A percentile compares a stretch with the other conserved stretches of the same genome.
Evolutionary conservation across 2,797 vertebrate species (phyloP).

Genomic region (Alosa sapidissima): DNA sequence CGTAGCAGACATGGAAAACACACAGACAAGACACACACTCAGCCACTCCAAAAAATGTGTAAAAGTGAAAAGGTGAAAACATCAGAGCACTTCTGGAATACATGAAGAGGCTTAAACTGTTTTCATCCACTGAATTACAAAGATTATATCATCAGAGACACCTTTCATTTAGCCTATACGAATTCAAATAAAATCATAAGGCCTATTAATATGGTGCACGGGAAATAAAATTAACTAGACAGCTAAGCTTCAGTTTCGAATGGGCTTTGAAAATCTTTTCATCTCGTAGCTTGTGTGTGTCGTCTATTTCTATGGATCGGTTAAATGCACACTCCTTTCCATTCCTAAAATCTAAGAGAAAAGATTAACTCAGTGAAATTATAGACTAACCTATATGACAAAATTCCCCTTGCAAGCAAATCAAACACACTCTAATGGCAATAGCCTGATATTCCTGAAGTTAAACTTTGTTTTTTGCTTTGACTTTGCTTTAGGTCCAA

Average conservation of each 20-base stretch:
- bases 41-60: not conserved
- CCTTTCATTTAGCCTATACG: not conserved
- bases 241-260: not conserved
- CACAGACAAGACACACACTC: constrained; percentile 52
- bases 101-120: not conserved
- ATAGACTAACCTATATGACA: not conserved
- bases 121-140: not conserved
- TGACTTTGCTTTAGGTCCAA: not conserved
- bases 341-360: not conserved
- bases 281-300: not conserved
- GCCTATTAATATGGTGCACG: not conserved
- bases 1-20: constrained; percentile 43
- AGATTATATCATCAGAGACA: not conserved
- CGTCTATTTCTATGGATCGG: not conserved
- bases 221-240: not conserved
- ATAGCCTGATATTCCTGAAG: not conserved
- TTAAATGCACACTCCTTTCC: not conserved
- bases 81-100: not conserved
- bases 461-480: not conserved
- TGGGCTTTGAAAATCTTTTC: not conserved
- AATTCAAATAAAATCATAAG: not conserved
- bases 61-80: constrained; percentile 5
- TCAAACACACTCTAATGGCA: not conserved
- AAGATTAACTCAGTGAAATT: not conserved
- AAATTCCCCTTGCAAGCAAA: not conserved